Percentiles rank a stretch among this genome's conserved stretches.
phyloP scores from a whole-genome alignment of 2,113 vertebrate genomes.

The Megaptera novaeangliae region DNA sequence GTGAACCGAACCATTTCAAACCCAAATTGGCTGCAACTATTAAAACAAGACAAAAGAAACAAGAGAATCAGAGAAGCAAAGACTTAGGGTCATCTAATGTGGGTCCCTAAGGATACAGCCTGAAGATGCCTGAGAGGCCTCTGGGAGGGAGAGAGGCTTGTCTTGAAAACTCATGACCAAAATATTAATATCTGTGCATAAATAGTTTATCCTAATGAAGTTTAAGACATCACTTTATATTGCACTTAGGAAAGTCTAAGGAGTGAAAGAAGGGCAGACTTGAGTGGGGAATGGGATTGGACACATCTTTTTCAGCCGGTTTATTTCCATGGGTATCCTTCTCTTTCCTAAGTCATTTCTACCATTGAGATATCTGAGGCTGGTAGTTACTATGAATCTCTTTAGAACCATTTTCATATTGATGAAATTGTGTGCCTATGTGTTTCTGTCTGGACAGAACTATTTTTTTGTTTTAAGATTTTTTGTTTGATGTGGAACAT shows the following conservation, averaged over 20 bases:
- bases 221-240: neutral
- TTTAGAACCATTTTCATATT: neutral
- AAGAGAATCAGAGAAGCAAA: neutral
- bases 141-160: neutral
- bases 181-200: neutral
- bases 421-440: neutral
- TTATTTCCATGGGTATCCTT: neutral
- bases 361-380: neutral
- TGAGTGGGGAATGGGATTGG: neutral
- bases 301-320: neutral
- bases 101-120: neutral
- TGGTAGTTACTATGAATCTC: neutral
- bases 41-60: slow-evolving; percentile 44
- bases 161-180: neutral
- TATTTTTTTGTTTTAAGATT: neutral
- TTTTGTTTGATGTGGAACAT: too few species aligned
- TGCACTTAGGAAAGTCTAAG: neutral
- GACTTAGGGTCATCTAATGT: neutral
- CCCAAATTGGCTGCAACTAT: slow-evolving; percentile 41
- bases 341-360: neutral
- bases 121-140: neutral
- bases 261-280: neutral
- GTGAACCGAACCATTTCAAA: slow-evolving; percentile 54
- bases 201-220: neutral
- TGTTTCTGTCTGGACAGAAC: neutral